Conservation (phyloP, 2,113 vertebrate species). For the Elaphurus davidianus region DNA sequence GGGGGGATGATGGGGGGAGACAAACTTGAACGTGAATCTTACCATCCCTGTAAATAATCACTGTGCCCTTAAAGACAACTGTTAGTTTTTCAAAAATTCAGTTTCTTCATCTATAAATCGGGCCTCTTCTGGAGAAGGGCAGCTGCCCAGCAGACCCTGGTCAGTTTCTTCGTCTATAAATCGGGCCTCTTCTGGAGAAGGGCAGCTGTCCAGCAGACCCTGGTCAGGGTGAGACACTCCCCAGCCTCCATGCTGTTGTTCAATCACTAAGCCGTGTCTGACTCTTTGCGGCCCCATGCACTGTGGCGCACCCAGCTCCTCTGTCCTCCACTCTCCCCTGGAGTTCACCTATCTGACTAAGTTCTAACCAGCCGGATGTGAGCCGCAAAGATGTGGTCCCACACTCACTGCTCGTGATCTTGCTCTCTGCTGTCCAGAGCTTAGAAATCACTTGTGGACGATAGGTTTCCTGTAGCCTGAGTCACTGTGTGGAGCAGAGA, state of each 20-base stretch:
- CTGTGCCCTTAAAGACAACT: background rate
- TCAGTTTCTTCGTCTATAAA: background rate
- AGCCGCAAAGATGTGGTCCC: fast-evolving
- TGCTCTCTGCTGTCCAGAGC: background rate
- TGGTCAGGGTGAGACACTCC: background rate
- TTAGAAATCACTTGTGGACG: fast-evolving
- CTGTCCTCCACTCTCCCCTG: background rate
- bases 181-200: background rate
- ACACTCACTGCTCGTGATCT: fast-evolving
- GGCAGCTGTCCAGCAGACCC: background rate
- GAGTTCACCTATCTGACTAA: background rate
- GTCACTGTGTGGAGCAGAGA: background rate
- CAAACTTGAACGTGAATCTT: background rate
- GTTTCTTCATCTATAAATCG: background rate
- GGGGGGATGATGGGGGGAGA: too few relatives aligned
- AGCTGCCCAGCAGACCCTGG: background rate
- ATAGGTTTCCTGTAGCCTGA: background rate
- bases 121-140: background rate
- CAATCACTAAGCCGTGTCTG: background rate
- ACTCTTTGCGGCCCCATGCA: background rate
- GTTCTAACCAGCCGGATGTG: fast-evolving
- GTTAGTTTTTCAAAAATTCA: background rate
- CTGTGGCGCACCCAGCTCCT: background rate
- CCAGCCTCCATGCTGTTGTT: background rate
- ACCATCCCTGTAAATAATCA: background rate